phyloP scores from a whole-genome alignment of 1,140 invertebrate genomes.

The Parapsyche elsis region DNA sequence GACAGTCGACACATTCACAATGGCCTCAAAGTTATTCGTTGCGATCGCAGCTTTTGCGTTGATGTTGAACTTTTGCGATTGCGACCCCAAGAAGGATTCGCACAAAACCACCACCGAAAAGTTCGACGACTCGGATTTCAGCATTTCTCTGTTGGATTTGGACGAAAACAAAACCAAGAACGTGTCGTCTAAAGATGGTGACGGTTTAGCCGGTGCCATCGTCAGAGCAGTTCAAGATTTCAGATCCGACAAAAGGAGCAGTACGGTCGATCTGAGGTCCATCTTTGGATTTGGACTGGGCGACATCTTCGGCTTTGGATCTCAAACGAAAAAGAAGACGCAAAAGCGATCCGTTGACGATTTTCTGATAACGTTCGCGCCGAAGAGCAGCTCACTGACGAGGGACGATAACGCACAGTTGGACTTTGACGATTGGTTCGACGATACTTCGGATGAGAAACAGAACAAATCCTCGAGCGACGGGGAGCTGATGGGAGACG shows the following conservation, averaged over 20 bases:
- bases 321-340: not conserved
- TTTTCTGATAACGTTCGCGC: not conserved
- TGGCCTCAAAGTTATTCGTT: no score
- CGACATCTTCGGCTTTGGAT: constrained; percentile 5
- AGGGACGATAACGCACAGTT: constrained; percentile 58
- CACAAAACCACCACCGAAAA: constrained; percentile 18
- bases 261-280: constrained; percentile 30
- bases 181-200: not conserved
- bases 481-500: not conserved
- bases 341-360: not conserved
- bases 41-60: no score
- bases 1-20: no score
- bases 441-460: constrained; percentile 5
- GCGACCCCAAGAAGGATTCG: no score
- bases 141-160: constrained; percentile 48
- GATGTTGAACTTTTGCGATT: no score
- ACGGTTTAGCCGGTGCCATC: constrained; percentile 45
- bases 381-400: constrained; percentile 58
- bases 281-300: constrained; percentile 36
- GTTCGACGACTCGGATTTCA: constrained; percentile 45
- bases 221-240: constrained; percentile 43
- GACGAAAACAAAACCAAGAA: constrained; percentile 30
- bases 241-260: constrained; percentile 32
- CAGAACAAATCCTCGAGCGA: not conserved
- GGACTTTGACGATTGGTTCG: constrained; percentile 31